Conservation (phyloP, 1,140 invertebrate genomes). For the Lepidurus arcticus region DNA sequence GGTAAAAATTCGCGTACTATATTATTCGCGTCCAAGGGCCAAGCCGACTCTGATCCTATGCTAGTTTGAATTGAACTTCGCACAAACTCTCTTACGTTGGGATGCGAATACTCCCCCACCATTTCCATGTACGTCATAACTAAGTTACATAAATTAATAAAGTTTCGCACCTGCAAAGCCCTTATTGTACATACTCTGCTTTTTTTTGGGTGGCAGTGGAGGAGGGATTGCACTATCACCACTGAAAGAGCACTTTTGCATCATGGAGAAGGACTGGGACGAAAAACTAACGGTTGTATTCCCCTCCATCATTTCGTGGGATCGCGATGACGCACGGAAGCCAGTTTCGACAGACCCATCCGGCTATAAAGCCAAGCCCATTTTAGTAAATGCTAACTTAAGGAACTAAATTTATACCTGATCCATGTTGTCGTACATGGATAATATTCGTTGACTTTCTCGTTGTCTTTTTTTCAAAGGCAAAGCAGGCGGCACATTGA, state of each 20-base stretch:
- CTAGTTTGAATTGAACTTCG: constrained; percentile 75
- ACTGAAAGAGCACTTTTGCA: constrained; percentile 4
- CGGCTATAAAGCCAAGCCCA: constrained; percentile 4
- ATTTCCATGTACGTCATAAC: constrained; percentile 95
- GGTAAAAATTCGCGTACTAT: constrained; percentile 47
- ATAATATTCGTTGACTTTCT: constrained; percentile 54
- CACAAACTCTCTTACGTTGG: constrained; percentile 53
- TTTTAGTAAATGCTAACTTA: too few relatives aligned
- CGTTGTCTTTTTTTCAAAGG: constrained; percentile 55
- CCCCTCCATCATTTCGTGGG: not conserved
- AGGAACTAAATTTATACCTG: constrained; percentile 28
- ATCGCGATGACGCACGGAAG: constrained; percentile 29
- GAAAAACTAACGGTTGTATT: not conserved
- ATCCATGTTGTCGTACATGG: constrained; percentile 65
- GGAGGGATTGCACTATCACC: constrained; percentile 57
- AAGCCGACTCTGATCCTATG: constrained; percentile 64
- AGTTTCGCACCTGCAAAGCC: not conserved
- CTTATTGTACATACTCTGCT: constrained; percentile 62
- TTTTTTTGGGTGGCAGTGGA: constrained; percentile 82
- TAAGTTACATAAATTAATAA: constrained; percentile 47
- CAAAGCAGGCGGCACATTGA: constrained; percentile 54
- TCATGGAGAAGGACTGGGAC: constrained; percentile 7
- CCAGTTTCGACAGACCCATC: not conserved
- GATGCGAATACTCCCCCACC: constrained; percentile 78
- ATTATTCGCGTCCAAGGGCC: constrained; percentile 50